Evolutionary conservation across 2,888 invertebrate genomes (phyloP).

Genomic region (Cerceris ruficornis): DNA sequence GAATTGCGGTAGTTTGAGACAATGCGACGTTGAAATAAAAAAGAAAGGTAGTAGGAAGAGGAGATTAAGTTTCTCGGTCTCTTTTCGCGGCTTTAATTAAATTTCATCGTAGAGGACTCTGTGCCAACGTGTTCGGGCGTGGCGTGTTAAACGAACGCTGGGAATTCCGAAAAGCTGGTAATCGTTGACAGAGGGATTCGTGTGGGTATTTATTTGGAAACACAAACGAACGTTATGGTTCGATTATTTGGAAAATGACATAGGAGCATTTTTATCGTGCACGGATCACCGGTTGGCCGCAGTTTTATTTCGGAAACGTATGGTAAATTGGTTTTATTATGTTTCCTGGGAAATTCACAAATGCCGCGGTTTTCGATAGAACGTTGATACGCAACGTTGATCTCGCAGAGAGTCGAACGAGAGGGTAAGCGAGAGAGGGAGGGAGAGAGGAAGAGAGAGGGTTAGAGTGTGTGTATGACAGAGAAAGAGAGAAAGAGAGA

Average conservation of each 20-base stretch:
- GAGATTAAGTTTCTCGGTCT: constrained; percentile 25
- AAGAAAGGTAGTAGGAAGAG: neutral
- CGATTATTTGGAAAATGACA: no score
- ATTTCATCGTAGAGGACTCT: neutral
- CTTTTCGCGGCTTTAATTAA: constrained; percentile 1
- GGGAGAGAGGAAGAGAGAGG: no score
- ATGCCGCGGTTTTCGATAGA: constrained; percentile 51
- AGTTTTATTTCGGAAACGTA: constrained; percentile 20
- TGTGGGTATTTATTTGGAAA: no score
- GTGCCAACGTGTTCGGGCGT: neutral
- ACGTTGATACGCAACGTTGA: constrained; percentile 46
- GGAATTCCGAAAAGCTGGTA: no score
- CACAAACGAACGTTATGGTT: no score
- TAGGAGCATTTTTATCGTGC: no score
- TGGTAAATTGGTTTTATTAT: constrained; percentile 48
- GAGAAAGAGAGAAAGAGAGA: neutral
- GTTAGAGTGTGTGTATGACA: neutral
- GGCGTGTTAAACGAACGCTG: no score
- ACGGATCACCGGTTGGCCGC: neutral
- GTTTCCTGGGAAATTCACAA: constrained; percentile 43
- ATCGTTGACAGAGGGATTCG: no score
- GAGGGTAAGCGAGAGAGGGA: constrained; percentile 55
- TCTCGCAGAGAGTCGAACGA: constrained; percentile 14
- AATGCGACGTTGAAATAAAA: neutral
- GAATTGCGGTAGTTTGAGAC: constrained; percentile 8